These are phyloP conservation scores for Sesia apiformis DNA, from an alignment of 2,888 invertebrate species.

Conservation along the genomic window DNA sequence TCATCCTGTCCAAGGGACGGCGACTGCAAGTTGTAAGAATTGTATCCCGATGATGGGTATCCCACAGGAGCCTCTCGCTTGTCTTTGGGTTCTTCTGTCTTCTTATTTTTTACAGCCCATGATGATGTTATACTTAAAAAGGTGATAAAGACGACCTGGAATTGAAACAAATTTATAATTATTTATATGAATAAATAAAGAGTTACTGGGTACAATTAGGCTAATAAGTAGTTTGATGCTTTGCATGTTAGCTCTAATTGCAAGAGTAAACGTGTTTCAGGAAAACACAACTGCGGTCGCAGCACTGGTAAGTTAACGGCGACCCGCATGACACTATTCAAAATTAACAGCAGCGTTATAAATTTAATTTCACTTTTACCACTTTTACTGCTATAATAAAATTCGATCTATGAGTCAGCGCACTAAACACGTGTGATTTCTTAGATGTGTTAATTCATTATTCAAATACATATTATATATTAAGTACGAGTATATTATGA, in stretches of 20 bases:
- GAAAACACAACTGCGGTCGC: conserved; percentile 13
- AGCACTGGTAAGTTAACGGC: conserved; percentile 27
- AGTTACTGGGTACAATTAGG: too few relatives aligned
- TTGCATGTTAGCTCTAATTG: too few relatives aligned
- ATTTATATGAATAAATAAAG: too few relatives aligned
- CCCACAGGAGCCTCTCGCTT: conserved; percentile 52
- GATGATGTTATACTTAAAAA: conserved; percentile 48
- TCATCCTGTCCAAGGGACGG: conserved; percentile 44
- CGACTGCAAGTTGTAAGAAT: conserved; percentile 23
- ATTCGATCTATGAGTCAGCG: too few relatives aligned
- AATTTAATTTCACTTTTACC: conserved; percentile 64
- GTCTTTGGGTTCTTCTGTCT: conserved; percentile 49
- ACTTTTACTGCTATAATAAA: conserved; percentile 45
- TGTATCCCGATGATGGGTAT: conserved; percentile 32
- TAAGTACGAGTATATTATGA: too few relatives aligned
- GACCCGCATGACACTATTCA: conserved; percentile 55
- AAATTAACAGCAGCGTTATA: conserved; percentile 57
- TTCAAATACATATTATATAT: too few relatives aligned
- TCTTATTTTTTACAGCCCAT: conserved; percentile 44
- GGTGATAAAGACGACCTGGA: conserved; percentile 54
- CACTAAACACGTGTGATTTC: too few relatives aligned
- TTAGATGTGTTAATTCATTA: too few relatives aligned
- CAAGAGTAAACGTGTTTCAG: too few relatives aligned
- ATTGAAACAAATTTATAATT: conserved; percentile 18
- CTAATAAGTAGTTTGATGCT: too few relatives aligned